phyloP scores from a whole-genome alignment of 2,888 invertebrate genomes.

The Neoascia interrupta region DNA sequence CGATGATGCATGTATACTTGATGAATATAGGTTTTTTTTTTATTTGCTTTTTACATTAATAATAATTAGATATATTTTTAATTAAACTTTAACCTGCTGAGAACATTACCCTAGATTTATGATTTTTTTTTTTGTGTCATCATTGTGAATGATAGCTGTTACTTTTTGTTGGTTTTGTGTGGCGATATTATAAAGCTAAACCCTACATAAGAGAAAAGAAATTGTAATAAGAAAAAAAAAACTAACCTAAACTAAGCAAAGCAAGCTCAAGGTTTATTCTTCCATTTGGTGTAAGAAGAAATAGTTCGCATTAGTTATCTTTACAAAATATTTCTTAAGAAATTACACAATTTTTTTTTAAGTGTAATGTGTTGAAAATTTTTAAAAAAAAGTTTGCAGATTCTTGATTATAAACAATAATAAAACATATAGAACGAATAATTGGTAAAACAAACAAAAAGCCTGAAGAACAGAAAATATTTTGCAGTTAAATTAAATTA shows the following conservation, averaged over 20 bases:
- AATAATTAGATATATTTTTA: too few species aligned
- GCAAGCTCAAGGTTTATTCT: slow-evolving; percentile 51
- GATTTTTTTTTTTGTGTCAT: slow-evolving; percentile 55
- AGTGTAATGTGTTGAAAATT: background rate
- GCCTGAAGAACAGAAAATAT: background rate
- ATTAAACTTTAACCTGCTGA: slow-evolving; percentile 50
- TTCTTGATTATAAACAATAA: background rate
- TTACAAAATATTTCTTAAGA: background rate
- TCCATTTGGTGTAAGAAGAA: too few species aligned
- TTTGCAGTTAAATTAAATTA: background rate
- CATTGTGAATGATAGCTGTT: slow-evolving; percentile 39
- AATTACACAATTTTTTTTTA: background rate
- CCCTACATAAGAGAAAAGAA: too few species aligned
- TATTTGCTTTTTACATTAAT: background rate
- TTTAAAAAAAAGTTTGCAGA: too few species aligned
- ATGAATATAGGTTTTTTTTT: slow-evolving; percentile 12
- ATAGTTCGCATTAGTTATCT: background rate
- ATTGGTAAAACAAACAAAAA: background rate
- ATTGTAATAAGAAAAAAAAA: background rate
- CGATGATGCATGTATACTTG: slow-evolving; percentile 54
- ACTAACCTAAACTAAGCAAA: slow-evolving; percentile 41
- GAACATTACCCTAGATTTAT: slow-evolving; percentile 57
- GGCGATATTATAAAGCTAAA: slow-evolving; percentile 46
- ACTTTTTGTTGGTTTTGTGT: slow-evolving; percentile 11
- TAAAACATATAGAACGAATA: background rate